phyloP scores from a whole-genome alignment of 2,797 vertebrate genomes.

The Sibirionetta formosa region DNA sequence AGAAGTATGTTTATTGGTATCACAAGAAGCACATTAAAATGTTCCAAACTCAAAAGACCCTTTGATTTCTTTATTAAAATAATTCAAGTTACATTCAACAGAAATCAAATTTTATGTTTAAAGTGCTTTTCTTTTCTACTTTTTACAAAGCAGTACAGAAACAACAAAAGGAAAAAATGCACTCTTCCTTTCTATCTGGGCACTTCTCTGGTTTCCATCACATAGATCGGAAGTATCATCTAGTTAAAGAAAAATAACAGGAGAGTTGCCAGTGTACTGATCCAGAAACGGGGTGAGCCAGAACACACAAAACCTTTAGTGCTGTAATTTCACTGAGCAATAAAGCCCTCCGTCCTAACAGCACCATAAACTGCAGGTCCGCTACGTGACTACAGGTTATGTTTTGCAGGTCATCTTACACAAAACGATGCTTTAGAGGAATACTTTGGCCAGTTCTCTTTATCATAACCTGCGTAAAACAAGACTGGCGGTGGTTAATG shows the following conservation, averaged over 20 bases:
- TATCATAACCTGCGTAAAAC: background rate
- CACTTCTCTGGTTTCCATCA: background rate
- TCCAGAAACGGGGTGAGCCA: background rate
- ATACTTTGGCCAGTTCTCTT: background rate
- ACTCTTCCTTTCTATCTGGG: background rate
- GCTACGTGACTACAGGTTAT: background rate
- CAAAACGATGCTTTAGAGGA: background rate
- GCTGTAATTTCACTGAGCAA: background rate
- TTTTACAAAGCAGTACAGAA: background rate
- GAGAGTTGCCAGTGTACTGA: background rate
- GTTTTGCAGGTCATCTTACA: background rate
- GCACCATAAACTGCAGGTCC: background rate
- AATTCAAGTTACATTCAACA: slow-evolving; percentile 10
- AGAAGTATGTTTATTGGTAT: slow-evolving; percentile 26
- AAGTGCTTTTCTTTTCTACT: accelerated
- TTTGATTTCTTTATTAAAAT: slow-evolving; percentile 13
- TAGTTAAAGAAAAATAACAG: background rate
- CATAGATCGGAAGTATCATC: background rate
- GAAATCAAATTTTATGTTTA: slow-evolving; percentile 3
- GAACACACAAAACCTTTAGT: background rate
- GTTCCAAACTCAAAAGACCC: background rate
- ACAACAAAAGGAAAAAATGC: background rate
- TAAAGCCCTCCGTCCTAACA: background rate
- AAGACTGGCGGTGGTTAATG: background rate
- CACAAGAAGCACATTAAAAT: background rate